Percentiles rank a stretch among this genome's conserved stretches.
Conservation (phyloP, 2,888 invertebrate species). For the Tetranychus truncatus region DNA sequence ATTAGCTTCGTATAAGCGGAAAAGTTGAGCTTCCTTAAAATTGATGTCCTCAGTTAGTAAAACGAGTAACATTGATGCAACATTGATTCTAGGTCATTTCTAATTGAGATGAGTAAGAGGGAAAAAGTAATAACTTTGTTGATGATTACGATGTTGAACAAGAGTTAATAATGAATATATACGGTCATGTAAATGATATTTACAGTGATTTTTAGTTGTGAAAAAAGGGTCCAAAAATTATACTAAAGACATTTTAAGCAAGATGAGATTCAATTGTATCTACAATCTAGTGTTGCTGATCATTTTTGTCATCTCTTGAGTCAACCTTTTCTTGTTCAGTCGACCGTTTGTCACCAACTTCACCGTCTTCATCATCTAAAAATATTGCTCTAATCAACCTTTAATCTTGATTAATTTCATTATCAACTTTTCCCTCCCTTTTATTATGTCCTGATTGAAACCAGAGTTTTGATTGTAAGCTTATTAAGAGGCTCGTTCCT, state of each 20-base stretch:
- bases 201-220: not conserved
- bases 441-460: not conserved
- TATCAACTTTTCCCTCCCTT: no score
- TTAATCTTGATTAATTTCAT: not conserved
- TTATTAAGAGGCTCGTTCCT: not conserved
- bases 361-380: not conserved
- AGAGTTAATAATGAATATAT: not conserved
- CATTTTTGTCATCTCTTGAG: no score
- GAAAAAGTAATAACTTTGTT: no score
- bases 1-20: not conserved
- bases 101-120: not conserved
- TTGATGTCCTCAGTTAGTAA: not conserved
- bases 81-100: conserved; percentile 1
- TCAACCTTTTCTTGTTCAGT: not conserved
- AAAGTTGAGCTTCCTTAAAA: not conserved
- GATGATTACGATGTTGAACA: not conserved
- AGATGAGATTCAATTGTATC: no score
- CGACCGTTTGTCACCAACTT: not conserved
- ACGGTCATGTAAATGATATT: not conserved
- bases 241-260: no score
- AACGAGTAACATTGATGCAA: not conserved
- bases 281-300: no score
- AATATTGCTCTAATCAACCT: not conserved
- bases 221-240: not conserved
- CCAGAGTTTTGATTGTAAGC: not conserved